phyloP scores from a whole-genome alignment of 2,888 invertebrate species.

The Odontocolon sp. region DNA sequence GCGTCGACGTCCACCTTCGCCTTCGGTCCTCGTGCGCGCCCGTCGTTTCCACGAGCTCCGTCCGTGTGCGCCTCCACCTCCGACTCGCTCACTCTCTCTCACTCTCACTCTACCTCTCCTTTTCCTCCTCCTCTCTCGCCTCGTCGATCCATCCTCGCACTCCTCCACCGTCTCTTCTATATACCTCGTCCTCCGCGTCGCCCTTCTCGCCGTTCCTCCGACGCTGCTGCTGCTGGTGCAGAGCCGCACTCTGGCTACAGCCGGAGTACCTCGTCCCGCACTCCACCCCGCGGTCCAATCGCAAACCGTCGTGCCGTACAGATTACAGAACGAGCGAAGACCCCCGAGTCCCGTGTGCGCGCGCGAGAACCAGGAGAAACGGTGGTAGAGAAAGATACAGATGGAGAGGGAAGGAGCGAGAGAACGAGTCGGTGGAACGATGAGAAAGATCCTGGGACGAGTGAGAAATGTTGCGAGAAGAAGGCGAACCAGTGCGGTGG shows the following conservation, averaged over 20 bases:
- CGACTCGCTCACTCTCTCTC: neutral
- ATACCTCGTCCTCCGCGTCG: conserved; percentile 22
- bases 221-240: conserved; percentile 14
- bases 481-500: too few species aligned
- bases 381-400: conserved; percentile 49
- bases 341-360: conserved; percentile 35
- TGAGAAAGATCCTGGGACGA: conserved; percentile 49
- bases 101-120: neutral
- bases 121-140: conserved; percentile 12
- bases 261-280: conserved; percentile 62
- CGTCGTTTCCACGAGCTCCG: conserved; percentile 50
- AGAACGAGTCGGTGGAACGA: conserved; percentile 51
- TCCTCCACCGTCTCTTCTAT: conserved; percentile 16
- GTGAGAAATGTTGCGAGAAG: neutral
- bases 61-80: conserved; percentile 25
- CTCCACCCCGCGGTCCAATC: conserved; percentile 74
- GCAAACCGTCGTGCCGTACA: conserved; percentile 72
- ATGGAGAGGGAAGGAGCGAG: conserved; percentile 40
- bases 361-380: conserved; percentile 43
- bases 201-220: conserved; percentile 17
- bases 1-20: conserved; percentile 5
- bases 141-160: too few species aligned
- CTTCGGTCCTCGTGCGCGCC: conserved; percentile 36
- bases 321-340: conserved; percentile 76
- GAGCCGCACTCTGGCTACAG: conserved; percentile 41